Conservation (phyloP, 2,888 invertebrate species). For the Amorpha juglandis region DNA sequence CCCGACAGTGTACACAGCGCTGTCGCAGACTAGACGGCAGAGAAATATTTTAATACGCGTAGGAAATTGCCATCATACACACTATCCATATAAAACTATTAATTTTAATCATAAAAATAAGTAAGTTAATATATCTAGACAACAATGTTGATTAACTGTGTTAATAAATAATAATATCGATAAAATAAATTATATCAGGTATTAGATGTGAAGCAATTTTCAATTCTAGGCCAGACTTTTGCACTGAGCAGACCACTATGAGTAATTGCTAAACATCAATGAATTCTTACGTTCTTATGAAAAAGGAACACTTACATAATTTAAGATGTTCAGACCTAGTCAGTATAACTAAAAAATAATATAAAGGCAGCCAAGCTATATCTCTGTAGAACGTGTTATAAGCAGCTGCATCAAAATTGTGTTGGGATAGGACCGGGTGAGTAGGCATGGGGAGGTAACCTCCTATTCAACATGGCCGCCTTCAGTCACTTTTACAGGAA, state of each 20-base stretch:
- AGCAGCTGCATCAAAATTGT: slow-evolving; percentile 19
- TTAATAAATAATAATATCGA: too few species aligned
- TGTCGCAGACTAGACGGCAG: slow-evolving; percentile 44
- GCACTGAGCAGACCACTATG: too few species aligned
- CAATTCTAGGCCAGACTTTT: too few species aligned
- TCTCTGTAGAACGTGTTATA: slow-evolving; percentile 17
- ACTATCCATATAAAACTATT: background rate
- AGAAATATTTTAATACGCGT: slow-evolving; percentile 41
- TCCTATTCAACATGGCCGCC: slow-evolving; percentile 22
- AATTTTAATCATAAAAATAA: too few species aligned
- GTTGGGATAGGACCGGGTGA: slow-evolving; percentile 23
- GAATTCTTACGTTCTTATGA: too few species aligned
- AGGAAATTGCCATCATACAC: background rate
- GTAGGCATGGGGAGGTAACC: slow-evolving; percentile 18
- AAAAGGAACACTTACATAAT: background rate
- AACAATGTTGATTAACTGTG: too few species aligned
- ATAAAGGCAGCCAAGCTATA: background rate
- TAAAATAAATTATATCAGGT: too few species aligned
- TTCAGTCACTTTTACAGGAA: slow-evolving; percentile 20
- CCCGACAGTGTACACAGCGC: slow-evolving; percentile 45
- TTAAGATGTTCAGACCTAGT: background rate
- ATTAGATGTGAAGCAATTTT: too few species aligned
- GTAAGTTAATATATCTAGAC: too few species aligned
- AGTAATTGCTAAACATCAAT: too few species aligned
- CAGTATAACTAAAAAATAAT: background rate